Conservation (phyloP, 2,113 vertebrate genomes). For the Pogona vitticeps region DNA sequence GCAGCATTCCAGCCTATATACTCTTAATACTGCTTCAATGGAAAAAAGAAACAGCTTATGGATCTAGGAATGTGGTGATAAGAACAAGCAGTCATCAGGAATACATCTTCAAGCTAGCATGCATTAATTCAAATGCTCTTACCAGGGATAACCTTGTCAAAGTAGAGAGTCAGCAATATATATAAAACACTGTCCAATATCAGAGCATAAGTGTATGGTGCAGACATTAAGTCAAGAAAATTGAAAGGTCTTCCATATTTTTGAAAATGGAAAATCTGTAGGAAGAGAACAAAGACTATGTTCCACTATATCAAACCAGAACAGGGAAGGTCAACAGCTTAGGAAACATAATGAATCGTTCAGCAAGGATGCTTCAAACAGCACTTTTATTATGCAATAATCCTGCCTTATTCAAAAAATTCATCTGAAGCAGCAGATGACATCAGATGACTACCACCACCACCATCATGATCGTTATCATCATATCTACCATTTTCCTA, state of each 20-base stretch:
- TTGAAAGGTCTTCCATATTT: constrained; percentile 72
- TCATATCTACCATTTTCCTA: too few species aligned
- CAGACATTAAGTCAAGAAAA: constrained; percentile 73
- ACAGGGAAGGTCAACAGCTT: neutral
- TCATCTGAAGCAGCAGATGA: too few species aligned
- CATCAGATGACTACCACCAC: too few species aligned
- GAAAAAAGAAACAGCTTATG: too few species aligned
- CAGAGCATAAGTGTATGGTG: constrained; percentile 76
- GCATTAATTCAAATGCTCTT: constrained; percentile 42
- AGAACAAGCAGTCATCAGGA: neutral
- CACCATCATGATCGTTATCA: too few species aligned
- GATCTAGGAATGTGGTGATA: too few species aligned
- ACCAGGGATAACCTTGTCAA: constrained; percentile 90
- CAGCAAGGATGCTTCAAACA: neutral
- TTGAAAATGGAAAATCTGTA: constrained; percentile 82
- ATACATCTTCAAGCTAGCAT: neutral
- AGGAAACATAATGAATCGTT: constrained; percentile 12
- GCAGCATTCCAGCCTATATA: too few species aligned
- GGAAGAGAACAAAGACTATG: neutral
- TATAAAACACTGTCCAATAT: constrained; percentile 86
- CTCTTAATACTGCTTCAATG: neutral
- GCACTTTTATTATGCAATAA: too few species aligned
- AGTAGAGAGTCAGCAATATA: constrained; percentile 84
- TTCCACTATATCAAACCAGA: neutral
- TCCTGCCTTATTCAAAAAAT: too few species aligned